Conservation (phyloP, 2,888 invertebrate genomes). For the Chloroclystis v-ata region DNA sequence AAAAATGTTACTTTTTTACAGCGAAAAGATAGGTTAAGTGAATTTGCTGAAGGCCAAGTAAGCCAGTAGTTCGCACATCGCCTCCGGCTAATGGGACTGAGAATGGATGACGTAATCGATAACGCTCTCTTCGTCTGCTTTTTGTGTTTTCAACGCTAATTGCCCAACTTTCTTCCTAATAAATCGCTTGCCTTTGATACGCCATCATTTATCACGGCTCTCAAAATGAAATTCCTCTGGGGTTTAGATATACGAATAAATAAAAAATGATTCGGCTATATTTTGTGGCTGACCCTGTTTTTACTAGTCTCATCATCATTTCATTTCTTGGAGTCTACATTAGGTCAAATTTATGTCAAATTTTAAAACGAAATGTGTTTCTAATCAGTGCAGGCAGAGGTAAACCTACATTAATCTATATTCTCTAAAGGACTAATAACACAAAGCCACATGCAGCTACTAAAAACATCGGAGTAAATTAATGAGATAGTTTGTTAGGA, state of each 20-base stretch:
- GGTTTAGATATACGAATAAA: conserved; percentile 34
- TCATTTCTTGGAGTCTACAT: no score
- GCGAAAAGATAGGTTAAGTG: not conserved
- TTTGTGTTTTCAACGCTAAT: conserved; percentile 60
- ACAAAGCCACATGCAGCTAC: no score
- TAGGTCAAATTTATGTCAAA: no score
- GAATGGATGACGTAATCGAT: conserved; percentile 56
- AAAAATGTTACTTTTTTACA: not conserved
- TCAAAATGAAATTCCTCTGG: conserved; percentile 35
- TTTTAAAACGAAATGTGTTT: no score
- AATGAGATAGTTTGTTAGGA: conserved; percentile 17
- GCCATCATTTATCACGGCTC: conserved; percentile 45
- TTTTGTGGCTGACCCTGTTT: conserved; percentile 25
- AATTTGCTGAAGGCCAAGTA: conserved; percentile 12
- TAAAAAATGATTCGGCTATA: conserved; percentile 32
- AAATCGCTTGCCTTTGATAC: conserved; percentile 53
- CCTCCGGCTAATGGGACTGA: conserved; percentile 54
- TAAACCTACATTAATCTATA: no score
- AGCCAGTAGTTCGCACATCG: conserved; percentile 16
- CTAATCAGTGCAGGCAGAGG: no score
- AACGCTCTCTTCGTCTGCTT: conserved; percentile 51
- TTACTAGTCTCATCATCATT: conserved; percentile 10
- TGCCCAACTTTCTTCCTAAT: conserved; percentile 56
- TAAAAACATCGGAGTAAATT: not conserved
- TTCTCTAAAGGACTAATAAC: no score